Conservation (phyloP, 2,888 invertebrate species). For the Pseudeuparius sepicola region DNA sequence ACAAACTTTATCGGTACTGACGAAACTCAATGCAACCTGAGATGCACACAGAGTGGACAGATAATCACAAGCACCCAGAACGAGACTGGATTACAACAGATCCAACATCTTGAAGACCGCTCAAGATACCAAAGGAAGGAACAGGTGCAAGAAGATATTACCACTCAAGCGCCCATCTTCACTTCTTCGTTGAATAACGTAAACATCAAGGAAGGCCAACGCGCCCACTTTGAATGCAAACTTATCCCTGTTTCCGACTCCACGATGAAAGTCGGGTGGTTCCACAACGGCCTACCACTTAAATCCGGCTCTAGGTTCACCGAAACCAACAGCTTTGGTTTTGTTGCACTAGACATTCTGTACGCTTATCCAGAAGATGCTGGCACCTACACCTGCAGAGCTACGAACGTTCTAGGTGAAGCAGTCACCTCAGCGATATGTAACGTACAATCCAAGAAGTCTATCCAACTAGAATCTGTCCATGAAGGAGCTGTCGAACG, state of each 20-base stretch:
- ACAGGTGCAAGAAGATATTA: conserved; percentile 68
- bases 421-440: conserved; percentile 87
- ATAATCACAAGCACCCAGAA: conserved; percentile 80
- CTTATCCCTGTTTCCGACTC: conserved; percentile 90
- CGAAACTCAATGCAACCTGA: conserved; percentile 66
- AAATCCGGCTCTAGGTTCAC: conserved; percentile 92
- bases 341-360: conserved; percentile 92
- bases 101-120: conserved; percentile 80
- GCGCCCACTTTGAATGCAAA: conserved; percentile 90
- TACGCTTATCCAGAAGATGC: conserved; percentile 93
- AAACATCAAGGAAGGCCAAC: conserved; percentile 87
- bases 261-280: conserved; percentile 92
- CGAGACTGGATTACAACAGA: conserved; percentile 79
- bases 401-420: conserved; percentile 84
- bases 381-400: conserved; percentile 90
- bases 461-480: conserved; percentile 79
- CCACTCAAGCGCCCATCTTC: conserved; percentile 86
- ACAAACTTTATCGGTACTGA: conserved; percentile 84
- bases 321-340: conserved; percentile 95
- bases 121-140: conserved; percentile 67
- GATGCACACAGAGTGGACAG: conserved; percentile 67
- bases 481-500: conserved; percentile 77
- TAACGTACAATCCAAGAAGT: conserved; percentile 68
- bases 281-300: conserved; percentile 80
- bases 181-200: conserved; percentile 86